Evolutionary conservation across 2,888 invertebrate species (phyloP), one percentile per base, ranked within the genome.

Genomic region (Erebia aethiops): DNA sequence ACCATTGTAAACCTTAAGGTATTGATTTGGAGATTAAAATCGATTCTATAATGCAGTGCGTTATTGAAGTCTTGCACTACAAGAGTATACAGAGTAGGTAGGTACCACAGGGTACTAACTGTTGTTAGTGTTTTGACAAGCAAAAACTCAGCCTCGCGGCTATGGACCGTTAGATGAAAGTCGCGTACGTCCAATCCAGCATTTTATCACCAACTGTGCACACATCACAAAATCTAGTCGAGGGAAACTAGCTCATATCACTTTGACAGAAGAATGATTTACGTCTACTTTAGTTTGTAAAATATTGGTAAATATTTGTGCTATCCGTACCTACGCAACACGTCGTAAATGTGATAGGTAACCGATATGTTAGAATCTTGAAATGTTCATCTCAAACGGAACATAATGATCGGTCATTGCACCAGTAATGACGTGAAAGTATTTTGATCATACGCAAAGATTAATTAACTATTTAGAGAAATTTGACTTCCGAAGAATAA

Each of bases 61-160:
- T 35, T 35, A 21, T 35, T 75, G 74, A 49, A 8, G 21, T 62
- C 61, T 62, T 46, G 61, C 61, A 62, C 21, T 80, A 80, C 63
- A 79, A 54, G 8, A 54, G 26, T 26, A 26, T 26, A 26, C 26
- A 0, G 26, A 26, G 52, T 10, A 16, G 76, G 79, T 79, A 83
- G 68, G 58, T 84, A 83, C 81, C 77, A 79, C 78, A n/a, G 79
- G 77, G 84, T 89, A 91, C 91, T 51, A 51, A 51, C 51, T 54
- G 16, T 16, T 87, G 91, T 91, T 91, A 91, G 79, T 77, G 78
- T 85, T 88, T 89, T 86, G 89, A 89, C 88, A 85, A 86, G 89
- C 89, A 91, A 91, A 91, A 91, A 89, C 79, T 81, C 80, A 83
- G 81, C 81, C 80, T 83, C 81, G 81, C 75, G 79, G 74, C 67